phyloP scores from a whole-genome alignment of 2,797 vertebrate genomes.

The Strix occidentalis region DNA sequence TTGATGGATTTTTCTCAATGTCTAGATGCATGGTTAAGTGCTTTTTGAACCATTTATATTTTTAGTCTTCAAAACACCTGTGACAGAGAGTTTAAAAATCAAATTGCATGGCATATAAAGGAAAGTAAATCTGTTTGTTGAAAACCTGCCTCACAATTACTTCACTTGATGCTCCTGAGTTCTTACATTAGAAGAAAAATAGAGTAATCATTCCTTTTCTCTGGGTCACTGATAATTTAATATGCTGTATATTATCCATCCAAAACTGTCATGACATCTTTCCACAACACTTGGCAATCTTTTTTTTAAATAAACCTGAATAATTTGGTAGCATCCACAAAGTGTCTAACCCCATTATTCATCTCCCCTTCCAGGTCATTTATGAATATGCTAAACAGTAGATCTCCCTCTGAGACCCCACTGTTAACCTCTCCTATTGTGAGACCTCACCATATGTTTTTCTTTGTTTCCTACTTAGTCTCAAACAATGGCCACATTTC shows the following conservation, averaged over 20 bases:
- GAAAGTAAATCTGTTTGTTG: background rate
- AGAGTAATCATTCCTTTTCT: background rate
- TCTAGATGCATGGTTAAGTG: background rate
- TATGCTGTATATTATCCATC: background rate
- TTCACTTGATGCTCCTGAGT: background rate
- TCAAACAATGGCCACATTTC: background rate
- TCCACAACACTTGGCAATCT: background rate
- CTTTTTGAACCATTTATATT: background rate
- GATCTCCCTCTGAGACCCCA: background rate
- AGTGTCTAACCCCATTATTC: background rate
- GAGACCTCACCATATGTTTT: background rate
- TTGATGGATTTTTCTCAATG: background rate
- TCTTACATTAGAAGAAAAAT: background rate
- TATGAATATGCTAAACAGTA: background rate
- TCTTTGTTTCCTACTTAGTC: background rate
- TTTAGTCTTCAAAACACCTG: background rate
- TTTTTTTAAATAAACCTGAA: background rate
- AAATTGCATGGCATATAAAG: background rate
- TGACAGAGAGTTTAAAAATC: conserved; percentile 2
- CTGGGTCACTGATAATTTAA: background rate
- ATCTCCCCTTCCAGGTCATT: background rate
- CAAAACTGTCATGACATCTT: background rate
- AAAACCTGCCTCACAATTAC: background rate
- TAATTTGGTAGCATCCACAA: background rate
- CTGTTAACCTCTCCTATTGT: background rate